A percentile compares a stretch with the other conserved stretches of the same genome.
Conservation (phyloP, 2,797 vertebrate genomes). For the Arnoldichthys spilopterus region DNA sequence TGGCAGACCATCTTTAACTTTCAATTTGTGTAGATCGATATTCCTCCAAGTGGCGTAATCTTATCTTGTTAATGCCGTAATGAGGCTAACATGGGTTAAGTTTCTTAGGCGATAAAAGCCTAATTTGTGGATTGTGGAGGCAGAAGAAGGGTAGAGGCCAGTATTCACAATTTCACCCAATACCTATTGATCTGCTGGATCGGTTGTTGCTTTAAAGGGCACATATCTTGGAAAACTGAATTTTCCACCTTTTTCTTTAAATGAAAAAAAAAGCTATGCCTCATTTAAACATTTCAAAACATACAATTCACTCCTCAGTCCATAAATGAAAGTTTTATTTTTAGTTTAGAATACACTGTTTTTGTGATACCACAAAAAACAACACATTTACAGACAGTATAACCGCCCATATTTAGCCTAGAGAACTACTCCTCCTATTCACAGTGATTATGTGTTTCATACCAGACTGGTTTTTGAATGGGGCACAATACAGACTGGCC, state of each 20-base stretch:
- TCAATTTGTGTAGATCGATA: constrained; percentile 58
- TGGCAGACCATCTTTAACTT: constrained; percentile 57
- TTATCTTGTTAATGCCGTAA: constrained; percentile 60
- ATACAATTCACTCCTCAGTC: not conserved
- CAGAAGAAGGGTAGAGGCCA: constrained; percentile 14
- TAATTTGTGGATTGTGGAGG: constrained; percentile 49
- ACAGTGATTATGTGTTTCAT: not conserved
- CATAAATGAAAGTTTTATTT: not conserved
- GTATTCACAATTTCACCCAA: constrained; percentile 46
- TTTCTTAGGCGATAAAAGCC: constrained; percentile 50
- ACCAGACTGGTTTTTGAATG: not conserved
- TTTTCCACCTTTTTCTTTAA: not conserved
- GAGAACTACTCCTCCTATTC: too few species aligned
- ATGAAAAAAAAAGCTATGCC: not conserved
- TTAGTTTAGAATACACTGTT: not conserved
- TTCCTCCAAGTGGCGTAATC: constrained; percentile 59
- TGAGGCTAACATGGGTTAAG: constrained; percentile 57
- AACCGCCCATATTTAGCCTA: not conserved
- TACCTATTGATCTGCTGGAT: constrained; percentile 51
- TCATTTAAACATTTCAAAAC: not conserved
- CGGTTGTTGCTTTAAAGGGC: constrained; percentile 16
- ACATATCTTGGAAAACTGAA: not conserved
- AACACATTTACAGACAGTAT: not conserved
- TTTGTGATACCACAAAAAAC: not conserved
- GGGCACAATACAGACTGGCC: not conserved